These are phyloP conservation scores for Stegophylla sp. DNA, from an alignment of 2,888 invertebrate species.

Conservation along the genomic window DNA sequence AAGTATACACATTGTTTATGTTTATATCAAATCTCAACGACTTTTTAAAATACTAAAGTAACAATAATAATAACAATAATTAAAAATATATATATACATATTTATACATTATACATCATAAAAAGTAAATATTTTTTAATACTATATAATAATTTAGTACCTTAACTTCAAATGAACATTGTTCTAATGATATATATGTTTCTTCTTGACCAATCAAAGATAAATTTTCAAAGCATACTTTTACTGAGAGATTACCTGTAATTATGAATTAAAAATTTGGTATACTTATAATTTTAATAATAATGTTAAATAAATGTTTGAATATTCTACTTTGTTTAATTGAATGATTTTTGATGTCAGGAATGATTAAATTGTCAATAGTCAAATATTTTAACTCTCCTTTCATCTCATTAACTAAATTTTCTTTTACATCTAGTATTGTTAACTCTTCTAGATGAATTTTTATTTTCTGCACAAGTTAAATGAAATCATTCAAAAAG, in stretches of 20 bases:
- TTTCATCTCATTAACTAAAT: constrained; percentile 52
- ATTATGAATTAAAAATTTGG: not conserved
- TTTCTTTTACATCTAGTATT: constrained; percentile 51
- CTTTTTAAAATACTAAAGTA: constrained; percentile 32
- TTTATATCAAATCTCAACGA: constrained; percentile 46
- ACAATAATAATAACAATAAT: not conserved
- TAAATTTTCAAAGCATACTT: constrained; percentile 43
- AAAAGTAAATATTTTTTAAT: not conserved
- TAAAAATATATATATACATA: not conserved
- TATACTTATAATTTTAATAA: too few relatives aligned
- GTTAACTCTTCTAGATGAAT: constrained; percentile 46
- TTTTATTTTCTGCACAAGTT: constrained; percentile 42
- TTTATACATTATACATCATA: not conserved
- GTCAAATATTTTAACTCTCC: constrained; percentile 44
- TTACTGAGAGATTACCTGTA: constrained; percentile 49
- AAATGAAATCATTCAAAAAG: not conserved
- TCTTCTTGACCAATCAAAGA: constrained; percentile 63
- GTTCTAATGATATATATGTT: constrained; percentile 69
- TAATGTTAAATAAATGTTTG: not conserved
- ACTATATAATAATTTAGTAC: too few relatives aligned
- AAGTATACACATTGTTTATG: constrained; percentile 34
- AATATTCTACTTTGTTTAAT: constrained; percentile 44
- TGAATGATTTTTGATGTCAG: constrained; percentile 30
- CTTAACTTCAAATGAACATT: constrained; percentile 73
- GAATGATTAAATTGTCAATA: constrained; percentile 46